A percentile compares a stretch with the other conserved stretches of the same genome.
These are phyloP conservation scores for Bimastos eiseni DNA, from an alignment of 2,888 invertebrate species.

Conservation along the genomic window DNA sequence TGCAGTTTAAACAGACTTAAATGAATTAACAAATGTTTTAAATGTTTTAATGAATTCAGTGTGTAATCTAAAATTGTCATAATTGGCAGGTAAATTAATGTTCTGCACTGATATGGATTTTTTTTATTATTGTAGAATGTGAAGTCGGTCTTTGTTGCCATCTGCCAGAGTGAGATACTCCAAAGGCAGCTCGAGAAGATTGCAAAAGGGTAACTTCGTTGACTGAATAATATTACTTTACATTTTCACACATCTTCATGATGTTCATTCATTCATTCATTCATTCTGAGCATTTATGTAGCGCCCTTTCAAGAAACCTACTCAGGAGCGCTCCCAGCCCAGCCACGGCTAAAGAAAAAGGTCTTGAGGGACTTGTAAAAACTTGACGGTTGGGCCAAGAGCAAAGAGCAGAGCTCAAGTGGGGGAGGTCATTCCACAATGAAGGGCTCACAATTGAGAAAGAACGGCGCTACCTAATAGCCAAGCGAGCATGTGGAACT, in stretches of 20 bases:
- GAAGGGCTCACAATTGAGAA: too few species aligned
- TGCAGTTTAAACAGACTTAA: neutral
- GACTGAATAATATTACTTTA: neutral
- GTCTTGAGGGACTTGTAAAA: too few species aligned
- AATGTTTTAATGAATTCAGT: neutral
- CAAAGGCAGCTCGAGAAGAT: slow-evolving; percentile 96
- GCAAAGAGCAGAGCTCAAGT: too few species aligned
- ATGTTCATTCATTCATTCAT: neutral
- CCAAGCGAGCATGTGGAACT: too few species aligned
- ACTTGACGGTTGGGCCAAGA: too few species aligned
- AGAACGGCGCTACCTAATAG: too few species aligned
- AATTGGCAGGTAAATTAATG: neutral
- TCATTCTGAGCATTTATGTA: neutral
- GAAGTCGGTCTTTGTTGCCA: slow-evolving; percentile 84
- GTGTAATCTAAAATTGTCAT: neutral
- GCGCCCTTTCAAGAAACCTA: too few species aligned
- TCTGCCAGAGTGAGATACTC: slow-evolving; percentile 89
- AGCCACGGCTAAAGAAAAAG: too few species aligned
- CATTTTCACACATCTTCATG: neutral
- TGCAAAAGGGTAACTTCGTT: slow-evolving; percentile 77
- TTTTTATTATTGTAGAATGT: neutral
- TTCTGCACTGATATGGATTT: neutral
- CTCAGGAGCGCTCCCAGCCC: too few species aligned
- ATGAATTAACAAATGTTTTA: too few species aligned
- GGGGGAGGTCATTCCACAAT: too few species aligned